Conservation (phyloP, 2,888 invertebrate species). For the Aromia moschata region DNA sequence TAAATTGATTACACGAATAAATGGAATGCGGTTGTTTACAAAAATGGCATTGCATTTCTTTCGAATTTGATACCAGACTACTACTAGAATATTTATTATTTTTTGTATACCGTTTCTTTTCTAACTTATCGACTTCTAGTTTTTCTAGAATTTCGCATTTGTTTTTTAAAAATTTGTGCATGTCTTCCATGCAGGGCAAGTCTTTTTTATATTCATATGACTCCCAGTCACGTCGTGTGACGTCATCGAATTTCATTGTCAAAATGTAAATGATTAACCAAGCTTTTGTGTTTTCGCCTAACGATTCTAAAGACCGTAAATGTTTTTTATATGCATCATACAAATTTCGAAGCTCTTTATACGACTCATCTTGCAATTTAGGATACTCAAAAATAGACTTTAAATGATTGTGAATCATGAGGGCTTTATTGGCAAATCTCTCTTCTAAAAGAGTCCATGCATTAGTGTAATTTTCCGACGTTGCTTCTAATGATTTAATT, state of each 20-base stretch:
- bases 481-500: constrained; percentile 12
- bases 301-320: constrained; percentile 10
- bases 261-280: constrained; percentile 30
- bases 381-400: no score
- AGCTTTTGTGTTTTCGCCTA: constrained; percentile 8
- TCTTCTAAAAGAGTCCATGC: constrained; percentile 8
- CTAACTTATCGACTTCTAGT: constrained; percentile 6
- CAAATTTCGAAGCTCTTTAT: constrained; percentile 8
- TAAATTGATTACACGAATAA: constrained; percentile 24
- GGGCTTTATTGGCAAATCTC: constrained; percentile 3
- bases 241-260: constrained; percentile 30
- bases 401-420: constrained; percentile 17
- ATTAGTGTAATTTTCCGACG: constrained; percentile 12
- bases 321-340: constrained; percentile 15
- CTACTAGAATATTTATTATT: constrained; percentile 9
- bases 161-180: constrained; percentile 22
- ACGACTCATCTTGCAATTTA: constrained; percentile 11
- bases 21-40: constrained; percentile 18
- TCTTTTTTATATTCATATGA: constrained; percentile 11
- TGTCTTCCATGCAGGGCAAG: constrained; percentile 26
- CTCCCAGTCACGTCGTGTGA: constrained; percentile 29
- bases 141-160: constrained; percentile 27
- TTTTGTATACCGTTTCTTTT: constrained; percentile 13
- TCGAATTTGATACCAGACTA: no score
- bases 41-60: constrained; percentile 23